Evolutionary conservation across 2,113 vertebrate genomes (phyloP).

Genomic region (Campylomormyrus numenius): DNA sequence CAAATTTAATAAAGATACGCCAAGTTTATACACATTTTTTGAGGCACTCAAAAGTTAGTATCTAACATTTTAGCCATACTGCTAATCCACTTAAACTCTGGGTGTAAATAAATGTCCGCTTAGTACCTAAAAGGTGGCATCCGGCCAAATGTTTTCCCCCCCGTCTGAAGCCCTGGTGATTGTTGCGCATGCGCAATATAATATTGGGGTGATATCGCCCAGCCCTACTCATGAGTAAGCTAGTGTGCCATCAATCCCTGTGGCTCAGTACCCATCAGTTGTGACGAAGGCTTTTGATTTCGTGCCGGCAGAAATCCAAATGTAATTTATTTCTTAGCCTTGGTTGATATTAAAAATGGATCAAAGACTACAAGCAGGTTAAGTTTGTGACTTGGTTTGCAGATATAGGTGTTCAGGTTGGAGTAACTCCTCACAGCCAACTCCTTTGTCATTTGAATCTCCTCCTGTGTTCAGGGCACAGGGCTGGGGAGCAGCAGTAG

Average conservation of each 20-base stretch:
- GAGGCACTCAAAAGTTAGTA: too few species aligned
- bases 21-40: too few species aligned
- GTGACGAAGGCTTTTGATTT: neutral
- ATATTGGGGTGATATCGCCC: too few species aligned
- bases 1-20: too few species aligned
- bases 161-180: too few species aligned
- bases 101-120: too few species aligned
- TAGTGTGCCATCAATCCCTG: neutral
- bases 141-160: too few species aligned
- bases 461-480: conserved; percentile 63
- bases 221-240: too few species aligned
- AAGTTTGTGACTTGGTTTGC: neutral
- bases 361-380: neutral
- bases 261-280: neutral
- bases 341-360: neutral
- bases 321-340: neutral
- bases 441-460: neutral
- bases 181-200: too few species aligned
- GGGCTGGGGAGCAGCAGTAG: conserved; percentile 75
- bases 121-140: too few species aligned
- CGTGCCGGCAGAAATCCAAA: neutral
- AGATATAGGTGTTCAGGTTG: neutral
- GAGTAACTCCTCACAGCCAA: neutral
- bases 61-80: too few species aligned
- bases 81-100: too few species aligned